Evolutionary conservation across 2,888 invertebrate species (phyloP), one percentile per base, ranked within the genome.

Genomic region (Sarcophaga variegata): DNA sequence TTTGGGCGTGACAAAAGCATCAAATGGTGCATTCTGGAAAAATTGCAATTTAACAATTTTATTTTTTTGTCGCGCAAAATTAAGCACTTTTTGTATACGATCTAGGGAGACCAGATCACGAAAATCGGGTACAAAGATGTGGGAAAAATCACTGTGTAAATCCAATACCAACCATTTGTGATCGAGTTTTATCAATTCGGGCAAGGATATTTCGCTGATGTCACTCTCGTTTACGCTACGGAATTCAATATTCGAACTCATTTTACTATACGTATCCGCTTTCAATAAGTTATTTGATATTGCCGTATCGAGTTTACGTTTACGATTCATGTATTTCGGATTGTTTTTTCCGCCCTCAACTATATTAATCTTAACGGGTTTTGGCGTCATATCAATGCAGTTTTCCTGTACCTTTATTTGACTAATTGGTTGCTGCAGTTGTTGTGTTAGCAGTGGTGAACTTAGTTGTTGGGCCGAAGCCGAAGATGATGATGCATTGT

Each of bases 141-240:
- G 93, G 5, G 93, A 93, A 79, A 93, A 94, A 88, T 94, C 93
- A 83, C 92, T 91, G 22, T 88, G 90, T 4, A 93, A 87, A 66
- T 92, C 91, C 3, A 94, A 87, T 20, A 93, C 92, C 6, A 93
- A 89, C 93, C 94, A 94, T 49, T 92, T 91, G 86, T 93, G 93
- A 84, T 92, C 91, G 0, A 88, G 70, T 2, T 71, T 64, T 62
- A 90, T 85, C 3, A 88, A 75, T 75, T 92, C 91, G 0, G 93
- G 93, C 6, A 91, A 89, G 37, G 90, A 90, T 62, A 93, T 89
- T 27, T 92, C 91, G 3, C 84, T 79, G 20, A 92, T 89, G 49
- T 93, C 92, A 2, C 20, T 45, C n/a, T 89, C 87, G 0, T 87
- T 87, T 3, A 92, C 90, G 79, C 90, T 91, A 1, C 92, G 91